A percentile compares a stretch with the other conserved stretches of the same genome.
These are phyloP conservation scores for Aplodontia rufa DNA, from an alignment of 2,113 vertebrate species.

Conservation along the genomic window DNA sequence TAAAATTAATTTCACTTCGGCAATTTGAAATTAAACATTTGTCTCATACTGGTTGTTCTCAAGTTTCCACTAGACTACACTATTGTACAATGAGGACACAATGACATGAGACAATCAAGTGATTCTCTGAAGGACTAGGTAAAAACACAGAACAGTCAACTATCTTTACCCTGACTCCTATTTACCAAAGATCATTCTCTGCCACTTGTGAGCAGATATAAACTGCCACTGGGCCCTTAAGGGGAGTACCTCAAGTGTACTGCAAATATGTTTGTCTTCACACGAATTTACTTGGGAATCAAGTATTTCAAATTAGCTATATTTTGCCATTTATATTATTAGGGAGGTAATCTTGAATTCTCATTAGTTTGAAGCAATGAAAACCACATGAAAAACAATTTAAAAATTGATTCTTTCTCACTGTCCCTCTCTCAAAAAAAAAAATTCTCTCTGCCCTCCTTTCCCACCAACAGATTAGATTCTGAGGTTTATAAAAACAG, in stretches of 20 bases:
- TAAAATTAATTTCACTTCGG: slow-evolving; percentile 4
- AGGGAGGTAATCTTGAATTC: not conserved
- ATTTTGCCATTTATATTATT: not conserved
- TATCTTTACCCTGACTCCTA: not conserved
- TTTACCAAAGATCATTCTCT: not conserved
- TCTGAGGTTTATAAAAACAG: not conserved
- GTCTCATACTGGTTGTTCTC: not conserved
- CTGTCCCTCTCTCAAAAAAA: too few relatives aligned
- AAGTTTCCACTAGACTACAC: not conserved
- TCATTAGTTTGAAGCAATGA: too few relatives aligned
- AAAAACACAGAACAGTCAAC: not conserved
- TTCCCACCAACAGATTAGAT: not conserved
- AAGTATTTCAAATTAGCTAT: not conserved
- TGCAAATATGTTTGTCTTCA: not conserved
- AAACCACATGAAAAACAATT: too few relatives aligned
- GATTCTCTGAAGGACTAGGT: not conserved
- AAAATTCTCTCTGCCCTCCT: not conserved
- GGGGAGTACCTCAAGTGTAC: not conserved
- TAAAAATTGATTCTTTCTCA: too few relatives aligned
- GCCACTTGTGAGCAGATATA: not conserved
- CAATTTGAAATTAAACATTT: not conserved
- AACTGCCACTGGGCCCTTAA: not conserved
- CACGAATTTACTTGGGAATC: not conserved
- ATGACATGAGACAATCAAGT: not conserved
- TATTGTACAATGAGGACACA: not conserved